Evolutionary conservation across 2,888 invertebrate genomes (phyloP).

Genomic region (Calameuta pallipes): DNA sequence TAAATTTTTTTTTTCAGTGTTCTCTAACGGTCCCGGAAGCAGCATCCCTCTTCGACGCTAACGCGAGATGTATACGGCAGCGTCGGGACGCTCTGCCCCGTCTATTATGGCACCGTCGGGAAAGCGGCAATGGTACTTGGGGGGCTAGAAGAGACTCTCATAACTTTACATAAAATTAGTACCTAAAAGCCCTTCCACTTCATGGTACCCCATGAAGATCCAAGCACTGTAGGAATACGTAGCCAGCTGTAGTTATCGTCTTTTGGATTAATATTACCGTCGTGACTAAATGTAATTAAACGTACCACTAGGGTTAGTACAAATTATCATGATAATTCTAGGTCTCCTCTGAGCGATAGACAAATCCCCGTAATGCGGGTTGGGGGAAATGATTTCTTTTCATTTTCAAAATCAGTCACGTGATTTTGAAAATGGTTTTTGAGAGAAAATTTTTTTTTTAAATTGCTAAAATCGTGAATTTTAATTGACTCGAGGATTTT

Average conservation of each 20-base stretch:
- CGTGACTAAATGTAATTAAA: not conserved
- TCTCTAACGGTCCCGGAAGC: not conserved
- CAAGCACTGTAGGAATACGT: not conserved
- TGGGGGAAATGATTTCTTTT: not conserved
- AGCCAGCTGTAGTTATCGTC: not conserved
- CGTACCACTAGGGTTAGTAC: not conserved
- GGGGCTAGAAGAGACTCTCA: constrained; percentile 49
- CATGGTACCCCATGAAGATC: constrained; percentile 36
- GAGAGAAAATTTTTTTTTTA: too few species aligned
- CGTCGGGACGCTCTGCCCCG: constrained; percentile 22
- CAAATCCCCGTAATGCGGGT: too few species aligned
- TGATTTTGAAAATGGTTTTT: too few species aligned
- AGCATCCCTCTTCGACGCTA: not conserved
- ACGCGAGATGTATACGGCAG: constrained; percentile 2
- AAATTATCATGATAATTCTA: not conserved
- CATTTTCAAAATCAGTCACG: not conserved
- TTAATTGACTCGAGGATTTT: not conserved
- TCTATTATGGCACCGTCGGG: constrained; percentile 57
- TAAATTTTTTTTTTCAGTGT: not conserved
- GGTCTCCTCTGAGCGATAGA: not conserved
- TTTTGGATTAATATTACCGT: not conserved
- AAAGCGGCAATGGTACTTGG: constrained; percentile 49
- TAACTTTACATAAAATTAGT: constrained; percentile 66
- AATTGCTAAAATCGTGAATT: too few species aligned
- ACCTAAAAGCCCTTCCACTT: constrained; percentile 60